Percentiles rank a stretch among this genome's conserved stretches.
These are phyloP conservation scores for Proctacanthus coquilletti DNA, from an alignment of 1,140 invertebrate genomes.

Conservation along the genomic window DNA sequence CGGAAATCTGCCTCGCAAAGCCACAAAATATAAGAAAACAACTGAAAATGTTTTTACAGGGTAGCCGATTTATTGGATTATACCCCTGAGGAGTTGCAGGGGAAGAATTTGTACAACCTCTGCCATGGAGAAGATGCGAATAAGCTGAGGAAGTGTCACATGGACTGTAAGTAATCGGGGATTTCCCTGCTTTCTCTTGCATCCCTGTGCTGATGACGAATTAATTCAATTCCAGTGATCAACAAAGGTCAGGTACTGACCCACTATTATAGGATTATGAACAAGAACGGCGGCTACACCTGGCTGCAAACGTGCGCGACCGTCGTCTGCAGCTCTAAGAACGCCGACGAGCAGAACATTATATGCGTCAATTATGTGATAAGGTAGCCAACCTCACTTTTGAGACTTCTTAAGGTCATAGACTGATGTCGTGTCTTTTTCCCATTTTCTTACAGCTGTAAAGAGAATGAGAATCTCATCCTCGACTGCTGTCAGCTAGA, in stretches of 20 bases:
- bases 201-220: too few relatives aligned
- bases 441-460: conserved; percentile 42
- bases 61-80: conserved; percentile 88
- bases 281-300: conserved; percentile 87
- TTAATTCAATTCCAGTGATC: conserved; percentile 67
- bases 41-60: conserved; percentile 35
- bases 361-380: conserved; percentile 89
- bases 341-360: conserved; percentile 88
- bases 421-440: neutral
- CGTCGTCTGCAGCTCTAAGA: conserved; percentile 88
- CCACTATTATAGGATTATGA: conserved; percentile 90
- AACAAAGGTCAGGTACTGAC: conserved; percentile 93
- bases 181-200: neutral
- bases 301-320: conserved; percentile 96
- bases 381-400: too few relatives aligned
- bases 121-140: conserved; percentile 91
- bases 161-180: conserved; percentile 64
- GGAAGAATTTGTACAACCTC: conserved; percentile 82
- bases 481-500: conserved; percentile 87
- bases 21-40: neutral
- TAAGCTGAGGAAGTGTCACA: conserved; percentile 80
- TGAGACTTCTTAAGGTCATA: neutral
- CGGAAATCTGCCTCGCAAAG: too few relatives aligned
- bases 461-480: conserved; percentile 77
- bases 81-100: conserved; percentile 81